phyloP scores from a whole-genome alignment of 2,113 vertebrate genomes.

The Fulica atra region DNA sequence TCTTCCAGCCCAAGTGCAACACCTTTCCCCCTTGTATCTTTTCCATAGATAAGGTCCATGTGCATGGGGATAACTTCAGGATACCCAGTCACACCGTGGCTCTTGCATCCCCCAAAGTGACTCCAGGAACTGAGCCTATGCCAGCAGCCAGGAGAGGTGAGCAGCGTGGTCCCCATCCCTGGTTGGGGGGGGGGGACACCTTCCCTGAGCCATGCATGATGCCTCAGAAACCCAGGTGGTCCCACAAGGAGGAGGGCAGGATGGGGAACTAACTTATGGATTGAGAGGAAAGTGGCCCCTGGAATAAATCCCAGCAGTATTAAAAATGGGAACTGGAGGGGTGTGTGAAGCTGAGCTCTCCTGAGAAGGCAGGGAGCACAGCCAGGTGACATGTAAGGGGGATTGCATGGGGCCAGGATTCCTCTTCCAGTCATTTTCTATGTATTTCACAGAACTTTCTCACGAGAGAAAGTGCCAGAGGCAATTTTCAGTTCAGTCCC shows the following conservation, averaged over 20 bases:
- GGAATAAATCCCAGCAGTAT: not conserved
- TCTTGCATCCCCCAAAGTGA: not conserved
- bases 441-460: no score
- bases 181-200: not conserved
- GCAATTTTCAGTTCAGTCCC: not conserved
- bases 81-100: accelerated
- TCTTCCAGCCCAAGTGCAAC: no score
- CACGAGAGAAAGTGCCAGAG: no score
- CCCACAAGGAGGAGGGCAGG: accelerated
- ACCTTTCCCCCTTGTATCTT: not conserved
- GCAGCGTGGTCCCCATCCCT: not conserved
- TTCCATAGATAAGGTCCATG: not conserved
- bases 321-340: not conserved
- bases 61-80: accelerated
- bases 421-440: not conserved
- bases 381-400: not conserved
- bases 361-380: accelerated
- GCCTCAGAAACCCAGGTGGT: not conserved
- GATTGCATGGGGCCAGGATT: accelerated
- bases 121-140: not conserved
- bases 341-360: not conserved
- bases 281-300: not conserved
- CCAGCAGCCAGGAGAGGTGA: not conserved
- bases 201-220: not conserved
- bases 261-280: not conserved